These are phyloP conservation scores for Criorhina ranunculi DNA, from an alignment of 2,888 invertebrate genomes.

Conservation along the genomic window DNA sequence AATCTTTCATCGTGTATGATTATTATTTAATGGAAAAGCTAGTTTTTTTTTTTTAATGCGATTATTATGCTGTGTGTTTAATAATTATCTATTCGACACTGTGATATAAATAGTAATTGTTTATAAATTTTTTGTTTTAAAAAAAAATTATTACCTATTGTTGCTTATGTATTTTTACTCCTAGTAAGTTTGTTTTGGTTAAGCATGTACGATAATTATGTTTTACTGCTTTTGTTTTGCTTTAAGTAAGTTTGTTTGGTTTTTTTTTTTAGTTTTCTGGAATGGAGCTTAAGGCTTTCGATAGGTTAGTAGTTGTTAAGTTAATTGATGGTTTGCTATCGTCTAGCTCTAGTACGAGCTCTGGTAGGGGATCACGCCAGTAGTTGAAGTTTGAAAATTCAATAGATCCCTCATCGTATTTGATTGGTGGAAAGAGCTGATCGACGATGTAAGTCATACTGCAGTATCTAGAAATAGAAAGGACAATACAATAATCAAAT, in stretches of 20 bases:
- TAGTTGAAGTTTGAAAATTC: constrained; percentile 95
- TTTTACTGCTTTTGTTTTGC: constrained; percentile 25
- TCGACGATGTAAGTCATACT: constrained; percentile 97
- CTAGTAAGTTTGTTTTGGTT: constrained; percentile 21
- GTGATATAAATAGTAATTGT: constrained; percentile 27
- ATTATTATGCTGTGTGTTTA: constrained; percentile 11
- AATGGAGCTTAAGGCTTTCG: constrained; percentile 82
- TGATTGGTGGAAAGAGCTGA: constrained; percentile 96
- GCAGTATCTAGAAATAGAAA: constrained; percentile 90
- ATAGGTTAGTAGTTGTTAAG: constrained; percentile 65
- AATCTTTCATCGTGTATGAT: not conserved
- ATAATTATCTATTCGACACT: constrained; percentile 15
- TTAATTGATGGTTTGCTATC: constrained; percentile 51
- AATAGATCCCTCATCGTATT: constrained; percentile 87
- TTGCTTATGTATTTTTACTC: constrained; percentile 35
- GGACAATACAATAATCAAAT: constrained; percentile 2
- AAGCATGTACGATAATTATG: constrained; percentile 18
- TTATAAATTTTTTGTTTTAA: constrained; percentile 2
- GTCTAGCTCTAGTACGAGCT: constrained; percentile 83
- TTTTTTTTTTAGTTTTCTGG: constrained; percentile 81
- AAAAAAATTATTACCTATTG: constrained; percentile 9
- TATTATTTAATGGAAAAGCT: constrained; percentile 22
- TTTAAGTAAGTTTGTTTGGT: constrained; percentile 1
- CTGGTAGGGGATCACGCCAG: constrained; percentile 95
- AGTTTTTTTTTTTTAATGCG: constrained; percentile 4